A percentile compares a stretch with the other conserved stretches of the same genome.
Conservation (phyloP, 2,888 invertebrate genomes). For the Monopis laevigella region DNA sequence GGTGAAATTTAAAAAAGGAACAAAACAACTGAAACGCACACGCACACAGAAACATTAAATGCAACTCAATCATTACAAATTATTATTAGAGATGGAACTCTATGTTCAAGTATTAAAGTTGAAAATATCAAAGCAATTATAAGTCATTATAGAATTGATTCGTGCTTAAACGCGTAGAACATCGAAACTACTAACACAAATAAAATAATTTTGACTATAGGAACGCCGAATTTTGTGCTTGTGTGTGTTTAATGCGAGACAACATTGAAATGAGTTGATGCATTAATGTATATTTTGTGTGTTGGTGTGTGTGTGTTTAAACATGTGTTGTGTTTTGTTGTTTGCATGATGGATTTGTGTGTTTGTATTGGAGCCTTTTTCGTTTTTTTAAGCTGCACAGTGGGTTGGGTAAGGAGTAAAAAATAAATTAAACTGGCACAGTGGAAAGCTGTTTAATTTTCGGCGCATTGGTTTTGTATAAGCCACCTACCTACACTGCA, state of each 20-base stretch:
- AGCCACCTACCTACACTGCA: not conserved
- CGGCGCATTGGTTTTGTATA: slow-evolving; percentile 25
- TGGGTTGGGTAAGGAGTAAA: slow-evolving; percentile 51
- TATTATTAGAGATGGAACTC: slow-evolving; percentile 24
- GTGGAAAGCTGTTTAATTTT: slow-evolving; percentile 62
- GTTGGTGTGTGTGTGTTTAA: slow-evolving; percentile 25
- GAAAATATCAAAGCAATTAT: slow-evolving; percentile 21
- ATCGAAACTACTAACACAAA: slow-evolving; percentile 26
- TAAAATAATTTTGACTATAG: slow-evolving; percentile 47
- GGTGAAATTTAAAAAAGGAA: slow-evolving; percentile 67
- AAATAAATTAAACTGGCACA: slow-evolving; percentile 67
- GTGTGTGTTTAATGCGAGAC: slow-evolving; percentile 30
- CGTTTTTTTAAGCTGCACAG: slow-evolving; percentile 45
- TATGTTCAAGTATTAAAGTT: slow-evolving; percentile 23
- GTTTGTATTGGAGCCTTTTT: slow-evolving; percentile 58
- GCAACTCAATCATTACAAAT: slow-evolving; percentile 58
- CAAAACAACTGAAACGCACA: slow-evolving; percentile 57
- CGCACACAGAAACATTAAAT: slow-evolving; percentile 41
- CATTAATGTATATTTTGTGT: slow-evolving; percentile 30
- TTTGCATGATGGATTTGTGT: slow-evolving; percentile 57
- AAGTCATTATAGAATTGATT: slow-evolving; percentile 6
- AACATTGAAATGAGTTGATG: slow-evolving; percentile 30
- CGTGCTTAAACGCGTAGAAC: slow-evolving; percentile 8
- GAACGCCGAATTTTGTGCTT: slow-evolving; percentile 51
- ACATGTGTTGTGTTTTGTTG: slow-evolving; percentile 43